Conservation (phyloP, 2,113 vertebrate genomes). For the Myanophis thanlyinensis region DNA sequence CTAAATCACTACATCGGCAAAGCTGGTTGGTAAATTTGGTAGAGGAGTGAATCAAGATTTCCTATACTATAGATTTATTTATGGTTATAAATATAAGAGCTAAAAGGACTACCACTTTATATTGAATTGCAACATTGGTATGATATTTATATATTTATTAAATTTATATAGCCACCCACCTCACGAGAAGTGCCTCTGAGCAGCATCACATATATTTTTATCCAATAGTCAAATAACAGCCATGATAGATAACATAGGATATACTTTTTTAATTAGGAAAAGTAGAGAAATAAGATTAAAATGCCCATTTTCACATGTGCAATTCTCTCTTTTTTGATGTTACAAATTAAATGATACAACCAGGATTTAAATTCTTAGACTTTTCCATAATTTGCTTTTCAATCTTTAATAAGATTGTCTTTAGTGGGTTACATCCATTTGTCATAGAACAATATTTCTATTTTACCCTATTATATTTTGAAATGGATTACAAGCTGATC, state of each 20-base stretch:
- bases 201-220: background rate
- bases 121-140: background rate
- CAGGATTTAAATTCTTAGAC: background rate
- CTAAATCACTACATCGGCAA: background rate
- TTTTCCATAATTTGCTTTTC: background rate
- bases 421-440: background rate
- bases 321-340: background rate
- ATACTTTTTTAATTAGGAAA: background rate
- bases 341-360: background rate
- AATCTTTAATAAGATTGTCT: background rate
- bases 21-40: background rate
- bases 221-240: background rate
- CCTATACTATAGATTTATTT: background rate
- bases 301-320: background rate
- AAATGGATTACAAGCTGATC: background rate
- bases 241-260: background rate
- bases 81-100: background rate
- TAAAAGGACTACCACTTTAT: background rate
- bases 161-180: too few relatives aligned
- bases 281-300: background rate
- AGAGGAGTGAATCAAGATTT: background rate
- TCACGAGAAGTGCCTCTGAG: too few relatives aligned
- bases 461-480: background rate
- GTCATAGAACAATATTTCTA: background rate
- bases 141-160: background rate